A percentile compares a stretch with the other conserved stretches of the same genome.
Evolutionary conservation across 2,888 invertebrate genomes (phyloP).

Genomic region (Ectemnius lituratus): DNA sequence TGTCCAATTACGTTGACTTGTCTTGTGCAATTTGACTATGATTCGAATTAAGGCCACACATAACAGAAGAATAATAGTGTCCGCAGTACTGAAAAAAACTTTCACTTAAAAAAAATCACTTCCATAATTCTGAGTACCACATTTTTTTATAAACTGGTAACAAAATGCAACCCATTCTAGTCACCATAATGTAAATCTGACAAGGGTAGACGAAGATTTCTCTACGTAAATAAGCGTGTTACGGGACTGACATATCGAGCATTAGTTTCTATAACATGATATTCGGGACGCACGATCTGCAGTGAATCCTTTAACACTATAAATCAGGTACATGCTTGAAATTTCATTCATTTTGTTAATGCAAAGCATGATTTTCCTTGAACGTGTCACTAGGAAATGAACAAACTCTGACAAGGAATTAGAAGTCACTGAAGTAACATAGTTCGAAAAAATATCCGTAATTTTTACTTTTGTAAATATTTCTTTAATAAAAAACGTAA

Average conservation of each 20-base stretch:
- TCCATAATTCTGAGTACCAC: no score
- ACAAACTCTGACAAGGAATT: slow-evolving; percentile 60
- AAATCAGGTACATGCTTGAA: slow-evolving; percentile 74
- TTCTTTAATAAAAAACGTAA: slow-evolving; percentile 72
- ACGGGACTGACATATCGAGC: slow-evolving; percentile 36
- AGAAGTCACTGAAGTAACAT: slow-evolving; percentile 65
- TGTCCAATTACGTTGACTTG: slow-evolving; percentile 1
- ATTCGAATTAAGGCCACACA: no score
- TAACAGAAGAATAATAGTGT: no score
- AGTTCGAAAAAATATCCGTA: slow-evolving; percentile 67
- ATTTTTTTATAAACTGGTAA: no score
- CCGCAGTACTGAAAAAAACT: no score
- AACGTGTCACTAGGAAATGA: slow-evolving; percentile 46
- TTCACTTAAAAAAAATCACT: no score
- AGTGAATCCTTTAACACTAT: slow-evolving; percentile 65
- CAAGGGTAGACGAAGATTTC: no score
- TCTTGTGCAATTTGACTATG: no score
- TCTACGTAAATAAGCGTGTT: slow-evolving; percentile 16
- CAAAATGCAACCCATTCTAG: no score
- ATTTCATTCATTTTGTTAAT: slow-evolving; percentile 47
- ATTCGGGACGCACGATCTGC: slow-evolving; percentile 62
- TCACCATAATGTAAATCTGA: no score
- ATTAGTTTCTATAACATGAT: slow-evolving; percentile 47
- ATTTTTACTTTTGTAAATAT: slow-evolving; percentile 68
- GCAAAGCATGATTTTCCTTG: slow-evolving; percentile 51